Base-by-base conservation (phyloP, 2,113 vertebrate species). In the Bostrychus sinensis region DNA sequence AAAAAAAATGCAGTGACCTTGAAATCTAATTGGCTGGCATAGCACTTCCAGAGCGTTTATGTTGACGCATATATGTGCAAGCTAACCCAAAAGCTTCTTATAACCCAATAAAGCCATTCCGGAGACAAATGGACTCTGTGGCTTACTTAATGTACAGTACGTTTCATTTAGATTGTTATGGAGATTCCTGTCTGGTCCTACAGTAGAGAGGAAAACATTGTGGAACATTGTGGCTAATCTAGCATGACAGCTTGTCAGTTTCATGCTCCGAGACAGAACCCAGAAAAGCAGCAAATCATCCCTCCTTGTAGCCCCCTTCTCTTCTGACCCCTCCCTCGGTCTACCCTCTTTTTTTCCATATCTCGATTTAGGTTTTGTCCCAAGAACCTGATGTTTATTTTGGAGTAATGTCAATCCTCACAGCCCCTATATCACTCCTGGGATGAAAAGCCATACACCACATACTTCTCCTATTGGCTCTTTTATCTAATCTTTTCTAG, bases 171-270 rank as follows among this genome's bases (percentile, higher is more conserved):
- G 68, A 80, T 58, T 70, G 72, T 82, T 75, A 45, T 59, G 62
- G 61, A 66, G 73, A 83, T 71, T 67, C 64, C 60, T n/a, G 50
- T 5, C 65, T 53, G 32, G 55, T 75, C 45, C 57, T 77, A 67
- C 79, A 84, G 81, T 84, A 70, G 63, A 83, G 86, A 79, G 77
- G 77, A 68, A 86, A 86, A 82, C 74, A 72, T 83, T 80, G 84
- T 75, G 78, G 63, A 87, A 77, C 55, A 25, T 70, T 80, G 63
- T 2, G 17, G 56, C 80, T 88, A 90, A 92, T 89, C 78, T 63
- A 60, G 70, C 82, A 68, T 80, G 84, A 82, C 89, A 90, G 82
- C 78, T 75, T 82, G 82, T 87, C 85, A 81, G 83, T 85, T 80
- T 64, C 78, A 69, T 75, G 77, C 65, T 85, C 69, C 9, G 54